Percentiles rank a stretch among this genome's conserved stretches.
Evolutionary conservation across 1,140 invertebrate genomes (phyloP).

Genomic region (Euwallacea similis): DNA sequence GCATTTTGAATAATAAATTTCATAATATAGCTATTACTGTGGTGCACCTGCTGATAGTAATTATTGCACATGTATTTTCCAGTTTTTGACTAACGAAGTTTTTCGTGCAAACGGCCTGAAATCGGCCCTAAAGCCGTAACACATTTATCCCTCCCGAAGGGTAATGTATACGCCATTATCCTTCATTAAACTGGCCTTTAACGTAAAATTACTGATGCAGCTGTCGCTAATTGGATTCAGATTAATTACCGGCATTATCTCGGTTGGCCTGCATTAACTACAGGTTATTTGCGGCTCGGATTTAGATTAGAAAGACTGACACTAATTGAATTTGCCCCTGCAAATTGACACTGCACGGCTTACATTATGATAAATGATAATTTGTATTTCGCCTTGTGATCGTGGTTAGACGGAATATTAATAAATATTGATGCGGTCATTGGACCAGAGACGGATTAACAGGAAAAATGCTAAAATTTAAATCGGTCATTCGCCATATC

Average conservation of each 20-base stretch:
- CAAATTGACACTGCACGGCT: constrained; percentile 39
- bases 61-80: too few relatives aligned
- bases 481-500: too few relatives aligned
- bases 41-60: too few relatives aligned
- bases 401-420: too few relatives aligned
- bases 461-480: too few relatives aligned
- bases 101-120: constrained; percentile 8
- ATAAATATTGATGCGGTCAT: neutral
- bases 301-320: constrained; percentile 43
- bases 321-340: constrained; percentile 46
- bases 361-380: constrained; percentile 47
- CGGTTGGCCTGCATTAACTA: constrained; percentile 27
- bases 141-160: constrained; percentile 14
- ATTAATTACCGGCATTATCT: constrained; percentile 40
- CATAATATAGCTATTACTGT: too few relatives aligned
- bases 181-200: constrained; percentile 24
- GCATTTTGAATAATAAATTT: too few relatives aligned
- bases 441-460: neutral
- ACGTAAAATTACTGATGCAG: constrained; percentile 34
- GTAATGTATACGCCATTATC: constrained; percentile 23
- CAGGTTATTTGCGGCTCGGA: constrained; percentile 33
- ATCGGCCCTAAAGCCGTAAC: neutral
- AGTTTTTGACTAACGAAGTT: neutral
- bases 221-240: constrained; percentile 39
- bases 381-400: constrained; percentile 33